These are phyloP conservation scores for Antennarius maculatus DNA, from an alignment of 2,797 vertebrate species.

Conservation along the genomic window DNA sequence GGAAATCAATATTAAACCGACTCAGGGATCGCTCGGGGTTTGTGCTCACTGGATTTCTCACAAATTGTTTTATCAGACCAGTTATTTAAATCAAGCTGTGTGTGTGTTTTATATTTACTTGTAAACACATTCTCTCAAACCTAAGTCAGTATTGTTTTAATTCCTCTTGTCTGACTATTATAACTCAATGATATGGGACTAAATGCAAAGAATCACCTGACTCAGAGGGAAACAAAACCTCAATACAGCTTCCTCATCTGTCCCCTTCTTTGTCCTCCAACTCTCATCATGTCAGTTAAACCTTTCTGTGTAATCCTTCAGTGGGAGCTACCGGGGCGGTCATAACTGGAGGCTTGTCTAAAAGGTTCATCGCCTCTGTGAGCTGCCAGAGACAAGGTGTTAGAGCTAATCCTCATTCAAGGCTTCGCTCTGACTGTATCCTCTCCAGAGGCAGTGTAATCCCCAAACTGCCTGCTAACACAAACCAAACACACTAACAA, in stretches of 20 bases:
- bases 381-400: conserved; percentile 57
- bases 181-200: conserved; percentile 18
- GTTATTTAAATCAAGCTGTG: neutral
- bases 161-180: conserved; percentile 6
- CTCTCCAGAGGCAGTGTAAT: conserved; percentile 53
- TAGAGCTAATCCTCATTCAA: conserved; percentile 70
- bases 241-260: conserved; percentile 18
- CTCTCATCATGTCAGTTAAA: conserved; percentile 36
- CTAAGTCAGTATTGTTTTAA: neutral
- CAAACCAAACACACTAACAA: conserved; percentile 9
- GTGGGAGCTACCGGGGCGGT: conserved; percentile 12
- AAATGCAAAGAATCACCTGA: conserved; percentile 11
- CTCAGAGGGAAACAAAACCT: conserved; percentile 17
- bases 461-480: conserved; percentile 37
- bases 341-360: conserved; percentile 43
- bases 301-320: conserved; percentile 58
- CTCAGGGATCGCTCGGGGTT: conserved; percentile 36
- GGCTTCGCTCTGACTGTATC: conserved; percentile 59
- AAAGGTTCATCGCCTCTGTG: conserved; percentile 41
- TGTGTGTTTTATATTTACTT: neutral
- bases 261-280: conserved; percentile 13
- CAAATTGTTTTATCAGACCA: neutral
- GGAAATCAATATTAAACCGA: conserved; percentile 60
- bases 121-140: neutral
- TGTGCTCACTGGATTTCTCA: conserved; percentile 26